Evolutionary conservation across 2,888 invertebrate species (phyloP).

Genomic region (Apotomis betuletana): DNA sequence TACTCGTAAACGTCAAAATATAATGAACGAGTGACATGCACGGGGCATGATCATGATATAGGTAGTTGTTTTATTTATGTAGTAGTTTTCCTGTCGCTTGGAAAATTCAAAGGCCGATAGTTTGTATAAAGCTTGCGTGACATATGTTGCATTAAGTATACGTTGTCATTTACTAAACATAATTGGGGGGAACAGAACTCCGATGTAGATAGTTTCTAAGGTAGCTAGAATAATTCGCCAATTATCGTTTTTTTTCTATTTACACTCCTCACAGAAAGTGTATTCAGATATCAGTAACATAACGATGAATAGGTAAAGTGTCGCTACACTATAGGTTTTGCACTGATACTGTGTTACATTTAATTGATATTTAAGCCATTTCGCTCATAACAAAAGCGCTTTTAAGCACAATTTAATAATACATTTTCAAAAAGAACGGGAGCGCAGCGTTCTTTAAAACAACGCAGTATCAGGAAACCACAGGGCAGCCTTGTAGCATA

Average conservation of each 20-base stretch:
- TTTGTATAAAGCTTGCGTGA: constrained; percentile 20
- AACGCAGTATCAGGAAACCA: constrained; percentile 26
- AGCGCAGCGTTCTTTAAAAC: not conserved
- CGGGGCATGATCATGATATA: constrained; percentile 46
- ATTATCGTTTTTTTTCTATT: too few species aligned
- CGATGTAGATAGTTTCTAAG: too few species aligned
- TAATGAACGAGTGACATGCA: constrained; percentile 45
- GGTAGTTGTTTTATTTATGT: constrained; percentile 13
- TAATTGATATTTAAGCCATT: too few species aligned
- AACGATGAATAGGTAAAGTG: too few species aligned
- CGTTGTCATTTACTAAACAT: constrained; percentile 13
- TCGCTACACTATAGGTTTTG: too few species aligned
- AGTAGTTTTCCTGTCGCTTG: constrained; percentile 20
- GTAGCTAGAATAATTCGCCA: too few species aligned
- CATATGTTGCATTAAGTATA: constrained; percentile 3
- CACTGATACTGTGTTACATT: too few species aligned
- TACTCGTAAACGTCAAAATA: constrained; percentile 49
- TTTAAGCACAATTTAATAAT: too few species aligned
- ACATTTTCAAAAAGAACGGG: too few species aligned
- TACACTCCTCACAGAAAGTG: too few species aligned
- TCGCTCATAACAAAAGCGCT: too few species aligned
- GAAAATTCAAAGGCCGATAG: constrained; percentile 18
- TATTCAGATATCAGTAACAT: too few species aligned
- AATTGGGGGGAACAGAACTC: not conserved
- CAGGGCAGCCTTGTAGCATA: constrained; percentile 30